Evolutionary conservation across 2,888 invertebrate genomes (phyloP).

Genomic region (Ferdinandea cuprea): DNA sequence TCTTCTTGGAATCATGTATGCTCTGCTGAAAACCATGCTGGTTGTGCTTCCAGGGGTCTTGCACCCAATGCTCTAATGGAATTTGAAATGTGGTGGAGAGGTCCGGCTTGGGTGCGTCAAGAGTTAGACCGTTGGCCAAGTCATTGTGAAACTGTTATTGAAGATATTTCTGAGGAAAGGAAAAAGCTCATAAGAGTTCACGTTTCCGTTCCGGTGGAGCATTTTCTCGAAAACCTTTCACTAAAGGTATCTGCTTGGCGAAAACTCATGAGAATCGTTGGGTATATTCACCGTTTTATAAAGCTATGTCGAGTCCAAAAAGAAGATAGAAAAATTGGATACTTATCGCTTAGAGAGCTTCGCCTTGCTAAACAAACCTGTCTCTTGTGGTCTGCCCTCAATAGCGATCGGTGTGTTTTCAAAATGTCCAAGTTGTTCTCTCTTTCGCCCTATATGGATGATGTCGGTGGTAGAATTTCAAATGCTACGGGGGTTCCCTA

Average conservation of each 20-base stretch:
- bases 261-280: slow-evolving; percentile 24
- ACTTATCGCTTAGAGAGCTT: slow-evolving; percentile 12
- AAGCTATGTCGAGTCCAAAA: slow-evolving; percentile 3
- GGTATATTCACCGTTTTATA: slow-evolving; percentile 25
- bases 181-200: background rate
- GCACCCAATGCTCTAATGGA: slow-evolving; percentile 19
- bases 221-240: slow-evolving; percentile 9
- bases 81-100: slow-evolving; percentile 27
- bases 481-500: too few species aligned
- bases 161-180: slow-evolving; percentile 23
- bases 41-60: slow-evolving; percentile 16
- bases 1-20: too few species aligned
- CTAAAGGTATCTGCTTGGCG: slow-evolving; percentile 3
- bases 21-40: too few species aligned
- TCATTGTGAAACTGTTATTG: background rate
- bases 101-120: slow-evolving; percentile 22
- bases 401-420: too few species aligned
- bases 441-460: too few species aligned
- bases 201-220: slow-evolving; percentile 16
- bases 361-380: too few species aligned
- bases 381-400: too few species aligned
- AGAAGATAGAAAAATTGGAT: slow-evolving; percentile 12
- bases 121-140: slow-evolving; percentile 1
- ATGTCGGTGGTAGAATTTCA: too few species aligned
- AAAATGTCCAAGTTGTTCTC: too few species aligned